Evolutionary conservation across 2,113 vertebrate species (phyloP).

Genomic region (Anarrhichthys ocellatus): DNA sequence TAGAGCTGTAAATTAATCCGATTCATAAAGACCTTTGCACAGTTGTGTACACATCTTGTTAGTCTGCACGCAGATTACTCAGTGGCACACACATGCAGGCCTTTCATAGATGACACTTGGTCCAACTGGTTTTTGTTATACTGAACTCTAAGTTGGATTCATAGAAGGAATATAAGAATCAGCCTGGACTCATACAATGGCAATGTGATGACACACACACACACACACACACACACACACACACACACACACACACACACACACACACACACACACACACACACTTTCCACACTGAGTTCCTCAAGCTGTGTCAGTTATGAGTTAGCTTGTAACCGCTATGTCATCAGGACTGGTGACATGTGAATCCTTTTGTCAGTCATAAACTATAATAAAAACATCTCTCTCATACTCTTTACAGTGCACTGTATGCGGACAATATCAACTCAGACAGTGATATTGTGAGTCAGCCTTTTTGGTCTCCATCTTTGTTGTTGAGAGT

Average conservation of each 20-base stretch:
- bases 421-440: not conserved
- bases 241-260: too few relatives aligned
- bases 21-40: conserved; percentile 36
- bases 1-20: conserved; percentile 45
- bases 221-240: not conserved
- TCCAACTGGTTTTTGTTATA: not conserved
- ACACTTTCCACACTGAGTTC: not conserved
- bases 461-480: not conserved
- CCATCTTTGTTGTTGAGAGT: not conserved
- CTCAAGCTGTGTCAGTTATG: not conserved
- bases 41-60: not conserved
- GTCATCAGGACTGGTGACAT: not conserved
- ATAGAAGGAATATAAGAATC: not conserved
- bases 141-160: not conserved
- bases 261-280: too few relatives aligned
- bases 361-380: not conserved
- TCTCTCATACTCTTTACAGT: not conserved
- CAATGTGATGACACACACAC: conserved; percentile 18
- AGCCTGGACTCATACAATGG: conserved; percentile 1
- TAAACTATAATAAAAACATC: not conserved
- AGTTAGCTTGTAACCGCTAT: not conserved
- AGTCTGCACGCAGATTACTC: conserved; percentile 5
- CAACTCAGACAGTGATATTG: not conserved
- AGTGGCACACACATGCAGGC: not conserved
- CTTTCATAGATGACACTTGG: not conserved